A percentile compares a stretch with the other conserved stretches of the same genome.
These are phyloP conservation scores for Carcina quercana DNA, from an alignment of 2,888 invertebrate genomes.

Conservation along the genomic window DNA sequence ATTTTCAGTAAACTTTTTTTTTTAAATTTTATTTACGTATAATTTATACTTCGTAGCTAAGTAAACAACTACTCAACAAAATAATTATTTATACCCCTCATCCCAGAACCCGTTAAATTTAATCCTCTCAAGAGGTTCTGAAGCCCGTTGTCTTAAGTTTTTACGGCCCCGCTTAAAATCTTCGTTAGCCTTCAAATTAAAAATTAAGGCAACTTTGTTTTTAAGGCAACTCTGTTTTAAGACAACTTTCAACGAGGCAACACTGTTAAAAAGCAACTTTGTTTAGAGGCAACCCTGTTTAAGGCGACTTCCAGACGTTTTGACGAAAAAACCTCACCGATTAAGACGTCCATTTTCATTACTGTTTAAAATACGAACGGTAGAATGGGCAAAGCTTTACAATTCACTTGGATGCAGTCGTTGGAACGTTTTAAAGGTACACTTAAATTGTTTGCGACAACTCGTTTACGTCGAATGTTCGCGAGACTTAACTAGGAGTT, in stretches of 20 bases:
- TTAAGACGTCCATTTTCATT: conserved; percentile 23
- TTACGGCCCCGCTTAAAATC: conserved; percentile 32
- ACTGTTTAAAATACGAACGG: conserved; percentile 12
- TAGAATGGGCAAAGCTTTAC: conserved; percentile 11
- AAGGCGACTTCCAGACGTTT: no score
- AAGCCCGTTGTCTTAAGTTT: conserved; percentile 29
- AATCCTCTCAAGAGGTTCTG: conserved; percentile 25
- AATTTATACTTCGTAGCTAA: no score
- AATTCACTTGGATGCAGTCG: conserved; percentile 1
- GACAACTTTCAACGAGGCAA: no score
- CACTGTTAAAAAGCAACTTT: no score
- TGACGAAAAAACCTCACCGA: no score
- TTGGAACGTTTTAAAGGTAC: conserved; percentile 5
- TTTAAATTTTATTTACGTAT: no score
- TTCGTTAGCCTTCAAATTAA: conserved; percentile 23
- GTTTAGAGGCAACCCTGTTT: no score
- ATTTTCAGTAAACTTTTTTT: no score
- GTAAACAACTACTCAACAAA: no score
- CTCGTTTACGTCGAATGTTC: neutral
- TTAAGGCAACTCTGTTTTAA: conserved; percentile 12
- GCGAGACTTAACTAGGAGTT: no score
- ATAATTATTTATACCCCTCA: neutral
- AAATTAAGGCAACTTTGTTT: conserved; percentile 22
- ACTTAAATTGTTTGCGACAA: conserved; percentile 7
- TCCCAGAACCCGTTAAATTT: conserved; percentile 13